Base-by-base conservation (phyloP, 2,113 vertebrate species). In the Meleagris gallopavo region DNA sequence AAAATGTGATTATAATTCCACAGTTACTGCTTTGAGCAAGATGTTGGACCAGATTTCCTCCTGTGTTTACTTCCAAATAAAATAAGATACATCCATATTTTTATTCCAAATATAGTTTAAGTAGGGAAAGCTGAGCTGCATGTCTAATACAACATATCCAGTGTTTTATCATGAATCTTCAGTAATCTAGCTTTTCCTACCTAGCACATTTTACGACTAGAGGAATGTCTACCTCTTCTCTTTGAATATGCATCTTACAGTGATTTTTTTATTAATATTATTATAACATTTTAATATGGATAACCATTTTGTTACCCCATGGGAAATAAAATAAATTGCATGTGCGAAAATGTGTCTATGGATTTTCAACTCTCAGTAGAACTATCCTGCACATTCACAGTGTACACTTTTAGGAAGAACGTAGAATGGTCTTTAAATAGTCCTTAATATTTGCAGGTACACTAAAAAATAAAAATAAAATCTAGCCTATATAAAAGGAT, bases 311-410 rank as follows among this genome's bases (percentile, higher is more conserved):
- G 3, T 30, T 41, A 32, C 3, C 16, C 72, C 61, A 8, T 40
- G 13, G 11, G 4, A 77, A 3, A 55, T 8, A 76, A 78, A 62
- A 1, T 19, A 80, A 75, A 86, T 52, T 34, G 2, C 72, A 57
- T 6, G 2, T 8, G 13, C 30, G 14, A 75, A 75, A 82, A 72
- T 0, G 21, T 60, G 2, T 13, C 9, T 48, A 2, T n/a, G n/a
- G 12, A 17, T 62, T 69, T 55, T 45, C 21, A 34, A 9, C 4
- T 83, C 24, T 76, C 21, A 36, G n/a, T 6, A 52, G 11, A 36
- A 66, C 38, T 24, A 0, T 18, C 2, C 1, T 71, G 9, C 0
- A 1, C 89, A 10, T 72, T 17, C 67, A 69, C 8, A 21, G 5
- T 27, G 17, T 1, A 76, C 13, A 17, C 0, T 16, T 50, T 14